phyloP scores from a whole-genome alignment of 1,140 invertebrate genomes.

The Diuraphis noxia region DNA sequence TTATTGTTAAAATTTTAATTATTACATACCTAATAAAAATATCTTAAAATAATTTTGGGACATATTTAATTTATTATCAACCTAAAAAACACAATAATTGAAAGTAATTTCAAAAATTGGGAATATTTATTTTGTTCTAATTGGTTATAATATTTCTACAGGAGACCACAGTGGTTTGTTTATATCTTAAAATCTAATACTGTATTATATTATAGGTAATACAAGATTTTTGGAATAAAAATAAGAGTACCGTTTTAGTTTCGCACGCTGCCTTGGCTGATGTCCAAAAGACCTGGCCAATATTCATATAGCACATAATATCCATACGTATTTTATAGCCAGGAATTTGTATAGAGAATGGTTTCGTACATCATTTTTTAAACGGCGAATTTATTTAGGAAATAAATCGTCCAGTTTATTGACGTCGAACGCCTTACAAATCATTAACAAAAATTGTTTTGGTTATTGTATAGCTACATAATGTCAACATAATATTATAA shows the following conservation, averaged over 20 bases:
- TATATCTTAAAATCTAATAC: not conserved
- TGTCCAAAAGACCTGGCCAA: conserved; percentile 48
- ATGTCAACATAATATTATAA: not conserved
- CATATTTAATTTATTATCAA: not conserved
- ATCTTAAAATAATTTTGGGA: no score
- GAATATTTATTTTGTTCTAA: not conserved
- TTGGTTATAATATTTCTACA: not conserved
- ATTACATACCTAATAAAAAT: not conserved
- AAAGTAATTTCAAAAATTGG: not conserved
- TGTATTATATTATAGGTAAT: not conserved
- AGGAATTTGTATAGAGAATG: not conserved
- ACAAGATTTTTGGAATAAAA: conserved; percentile 42
- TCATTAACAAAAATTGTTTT: not conserved
- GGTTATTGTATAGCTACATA: not conserved
- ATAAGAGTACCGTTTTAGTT: conserved; percentile 41
- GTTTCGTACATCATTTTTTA: not conserved
- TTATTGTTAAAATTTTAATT: not conserved
- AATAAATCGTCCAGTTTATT: not conserved
- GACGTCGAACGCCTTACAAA: not conserved
- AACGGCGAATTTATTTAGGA: not conserved
- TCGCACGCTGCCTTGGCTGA: conserved; percentile 7
- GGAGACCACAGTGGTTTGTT: not conserved
- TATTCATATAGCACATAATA: conserved; percentile 6
- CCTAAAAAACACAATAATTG: not conserved
- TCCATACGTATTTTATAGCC: conserved; percentile 14